phyloP scores from a whole-genome alignment of 2,888 invertebrate species.

The Suillia variegata region DNA sequence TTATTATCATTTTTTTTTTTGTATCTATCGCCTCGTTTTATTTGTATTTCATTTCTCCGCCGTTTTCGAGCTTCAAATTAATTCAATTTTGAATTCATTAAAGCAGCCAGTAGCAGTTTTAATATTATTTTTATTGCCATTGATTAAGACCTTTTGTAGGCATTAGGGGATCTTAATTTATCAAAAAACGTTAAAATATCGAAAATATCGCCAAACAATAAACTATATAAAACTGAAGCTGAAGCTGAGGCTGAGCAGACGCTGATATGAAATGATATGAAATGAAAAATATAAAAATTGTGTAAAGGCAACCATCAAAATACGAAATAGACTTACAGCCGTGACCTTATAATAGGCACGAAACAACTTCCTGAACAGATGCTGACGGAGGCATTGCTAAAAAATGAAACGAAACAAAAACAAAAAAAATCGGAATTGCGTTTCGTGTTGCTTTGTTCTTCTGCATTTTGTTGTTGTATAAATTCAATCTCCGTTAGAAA shows the following conservation, averaged over 20 bases:
- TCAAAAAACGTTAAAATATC: slow-evolving; percentile 23
- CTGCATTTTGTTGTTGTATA: too few relatives aligned
- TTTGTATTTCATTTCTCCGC: neutral
- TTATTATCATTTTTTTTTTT: too few relatives aligned
- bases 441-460: too few relatives aligned
- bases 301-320: slow-evolving; percentile 2
- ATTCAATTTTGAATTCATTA: slow-evolving; percentile 16
- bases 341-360: slow-evolving; percentile 49
- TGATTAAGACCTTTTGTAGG: slow-evolving; percentile 52
- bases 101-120: slow-evolving; percentile 35
- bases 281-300: neutral
- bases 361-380: slow-evolving; percentile 34
- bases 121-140: slow-evolving; percentile 52
- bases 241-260: too few relatives aligned
- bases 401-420: too few relatives aligned
- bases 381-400: neutral
- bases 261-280: too few relatives aligned
- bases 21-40: neutral
- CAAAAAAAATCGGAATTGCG: too few relatives aligned
- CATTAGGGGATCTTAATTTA: slow-evolving; percentile 52
- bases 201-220: too few relatives aligned
- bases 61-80: slow-evolving; percentile 22
- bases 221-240: too few relatives aligned
- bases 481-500: too few relatives aligned
- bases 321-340: slow-evolving; percentile 13